Conservation (phyloP, 1,140 invertebrate genomes). For the Xylocopa sonorina region DNA sequence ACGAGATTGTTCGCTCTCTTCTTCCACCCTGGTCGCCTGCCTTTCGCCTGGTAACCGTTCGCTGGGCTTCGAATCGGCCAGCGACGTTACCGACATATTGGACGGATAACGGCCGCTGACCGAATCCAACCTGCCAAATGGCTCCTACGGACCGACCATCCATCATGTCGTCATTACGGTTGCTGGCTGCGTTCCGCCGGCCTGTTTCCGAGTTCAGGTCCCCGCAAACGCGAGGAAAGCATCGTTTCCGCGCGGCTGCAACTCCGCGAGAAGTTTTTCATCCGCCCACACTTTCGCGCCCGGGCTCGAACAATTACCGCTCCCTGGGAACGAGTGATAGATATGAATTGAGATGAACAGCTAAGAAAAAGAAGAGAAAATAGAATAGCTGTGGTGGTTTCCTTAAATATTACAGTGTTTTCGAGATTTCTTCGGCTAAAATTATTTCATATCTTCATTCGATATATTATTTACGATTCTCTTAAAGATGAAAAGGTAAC, state of each 20-base stretch:
- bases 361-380: no score
- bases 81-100: slow-evolving; percentile 69
- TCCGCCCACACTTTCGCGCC: no score
- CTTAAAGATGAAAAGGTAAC: no score
- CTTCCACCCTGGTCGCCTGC: slow-evolving; percentile 3
- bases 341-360: no score
- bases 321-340: no score
- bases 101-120: slow-evolving; percentile 51
- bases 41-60: slow-evolving; percentile 24
- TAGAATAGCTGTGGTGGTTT: no score
- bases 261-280: no score
- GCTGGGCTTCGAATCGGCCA: slow-evolving; percentile 34
- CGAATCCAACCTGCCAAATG: slow-evolving; percentile 55
- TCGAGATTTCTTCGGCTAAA: no score
- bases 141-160: slow-evolving; percentile 67
- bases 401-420: no score
- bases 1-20: slow-evolving; percentile 47
- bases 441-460: no score
- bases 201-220: slow-evolving; percentile 68
- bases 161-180: slow-evolving; percentile 75
- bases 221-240: slow-evolving; percentile 59
- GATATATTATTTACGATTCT: no score
- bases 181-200: slow-evolving; percentile 54
- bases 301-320: no score
- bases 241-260: slow-evolving; percentile 18